A percentile compares a stretch with the other conserved stretches of the same genome.
Conservation (phyloP, 1,140 invertebrate genomes). For the Zaprionus taronus region DNA sequence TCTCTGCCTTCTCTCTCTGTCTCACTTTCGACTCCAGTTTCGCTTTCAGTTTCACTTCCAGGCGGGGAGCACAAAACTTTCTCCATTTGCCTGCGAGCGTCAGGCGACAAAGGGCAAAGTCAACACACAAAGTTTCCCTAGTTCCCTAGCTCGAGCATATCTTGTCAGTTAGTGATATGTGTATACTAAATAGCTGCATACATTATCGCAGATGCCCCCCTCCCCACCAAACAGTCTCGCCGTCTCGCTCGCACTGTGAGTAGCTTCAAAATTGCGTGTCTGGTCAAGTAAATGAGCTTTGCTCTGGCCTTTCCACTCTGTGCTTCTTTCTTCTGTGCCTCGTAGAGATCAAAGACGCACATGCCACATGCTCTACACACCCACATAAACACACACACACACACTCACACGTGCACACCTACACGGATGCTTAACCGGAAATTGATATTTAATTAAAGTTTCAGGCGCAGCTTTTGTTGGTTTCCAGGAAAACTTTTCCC, state of each 20-base stretch:
- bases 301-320: conserved; percentile 62
- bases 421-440: conserved; percentile 56
- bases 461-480: conserved; percentile 41
- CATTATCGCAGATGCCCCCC: conserved; percentile 41
- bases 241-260: background rate
- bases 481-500: conserved; percentile 27
- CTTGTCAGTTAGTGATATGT: conserved; percentile 54
- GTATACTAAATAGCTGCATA: conserved; percentile 63
- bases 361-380: background rate
- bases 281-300: conserved; percentile 75
- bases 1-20: background rate
- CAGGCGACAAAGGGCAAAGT: conserved; percentile 70
- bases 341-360: conserved; percentile 59
- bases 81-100: conserved; percentile 68
- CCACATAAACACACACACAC: conserved; percentile 11
- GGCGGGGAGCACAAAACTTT: conserved; percentile 51
- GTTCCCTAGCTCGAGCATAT: conserved; percentile 39
- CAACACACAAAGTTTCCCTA: conserved; percentile 61
- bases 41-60: conserved; percentile 23
- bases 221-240: background rate
- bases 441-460: conserved; percentile 80
- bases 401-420: background rate
- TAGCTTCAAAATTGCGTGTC: conserved; percentile 44
- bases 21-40: conserved; percentile 6
- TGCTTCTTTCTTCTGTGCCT: conserved; percentile 23